phyloP scores from a whole-genome alignment of 2,113 vertebrate genomes.

The Anarhynchus alexandrinus region DNA sequence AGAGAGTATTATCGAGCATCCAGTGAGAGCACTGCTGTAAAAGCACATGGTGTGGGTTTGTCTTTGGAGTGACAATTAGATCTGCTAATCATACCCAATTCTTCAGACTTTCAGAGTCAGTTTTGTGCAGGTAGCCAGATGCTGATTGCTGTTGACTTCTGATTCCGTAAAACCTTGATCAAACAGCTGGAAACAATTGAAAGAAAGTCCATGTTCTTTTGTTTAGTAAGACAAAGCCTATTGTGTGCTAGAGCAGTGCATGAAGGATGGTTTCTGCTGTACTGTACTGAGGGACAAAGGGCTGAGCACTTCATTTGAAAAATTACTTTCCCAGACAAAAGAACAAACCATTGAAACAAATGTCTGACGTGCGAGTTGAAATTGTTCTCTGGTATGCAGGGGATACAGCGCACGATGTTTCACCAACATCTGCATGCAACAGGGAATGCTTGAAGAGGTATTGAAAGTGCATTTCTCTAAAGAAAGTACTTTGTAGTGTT shows the following conservation, averaged over 20 bases:
- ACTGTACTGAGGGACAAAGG: constrained; percentile 46
- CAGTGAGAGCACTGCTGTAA: neutral
- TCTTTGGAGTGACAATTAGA: neutral
- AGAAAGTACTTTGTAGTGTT: constrained; percentile 16
- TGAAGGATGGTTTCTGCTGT: constrained; percentile 52
- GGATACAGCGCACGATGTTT: constrained; percentile 21
- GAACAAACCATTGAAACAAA: constrained; percentile 2
- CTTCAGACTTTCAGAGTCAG: neutral
- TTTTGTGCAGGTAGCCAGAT: constrained; percentile 68
- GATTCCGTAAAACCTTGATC: constrained; percentile 32
- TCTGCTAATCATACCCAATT: neutral
- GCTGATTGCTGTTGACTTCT: constrained; percentile 61
- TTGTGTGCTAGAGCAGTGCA: constrained; percentile 52
- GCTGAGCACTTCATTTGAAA: constrained; percentile 52
- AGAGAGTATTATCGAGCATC: neutral
- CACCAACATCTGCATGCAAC: constrained; percentile 41
- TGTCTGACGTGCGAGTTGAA: neutral
- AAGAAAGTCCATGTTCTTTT: constrained; percentile 67
- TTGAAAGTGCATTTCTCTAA: constrained; percentile 36
- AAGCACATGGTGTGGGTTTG: neutral
- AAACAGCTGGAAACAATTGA: constrained; percentile 73
- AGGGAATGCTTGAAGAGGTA: constrained; percentile 34
- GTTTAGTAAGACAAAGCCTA: constrained; percentile 73
- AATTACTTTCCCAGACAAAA: constrained; percentile 69
- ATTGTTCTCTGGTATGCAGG: constrained; percentile 48